Evolutionary conservation across 2,888 invertebrate species (phyloP).

Genomic region (Pyrochroa serraticornis): DNA sequence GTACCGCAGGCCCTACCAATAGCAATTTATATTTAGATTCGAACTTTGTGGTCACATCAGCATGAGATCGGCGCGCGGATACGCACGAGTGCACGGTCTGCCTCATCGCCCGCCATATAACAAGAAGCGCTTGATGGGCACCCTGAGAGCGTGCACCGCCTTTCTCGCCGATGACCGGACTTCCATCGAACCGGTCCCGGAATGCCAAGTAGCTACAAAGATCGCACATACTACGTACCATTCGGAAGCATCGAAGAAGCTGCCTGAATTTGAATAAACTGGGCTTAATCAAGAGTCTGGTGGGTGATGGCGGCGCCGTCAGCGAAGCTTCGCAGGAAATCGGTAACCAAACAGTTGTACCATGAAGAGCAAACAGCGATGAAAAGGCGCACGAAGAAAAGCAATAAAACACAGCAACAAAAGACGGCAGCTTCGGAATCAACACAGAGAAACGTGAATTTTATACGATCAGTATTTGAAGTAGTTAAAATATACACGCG

Average conservation of each 20-base stretch:
- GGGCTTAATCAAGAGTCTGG: not conserved
- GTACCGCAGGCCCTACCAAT: conserved; percentile 37
- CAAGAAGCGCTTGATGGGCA: conserved; percentile 50
- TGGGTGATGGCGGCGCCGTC: conserved; percentile 7
- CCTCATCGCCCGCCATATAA: conserved; percentile 48
- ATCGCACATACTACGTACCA: conserved; percentile 6
- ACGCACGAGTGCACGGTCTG: conserved; percentile 44
- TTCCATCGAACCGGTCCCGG: conserved; percentile 32
- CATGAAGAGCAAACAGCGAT: conserved; percentile 21
- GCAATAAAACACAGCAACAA: conserved; percentile 28
- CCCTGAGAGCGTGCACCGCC: conserved; percentile 32
- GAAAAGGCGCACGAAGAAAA: conserved; percentile 26
- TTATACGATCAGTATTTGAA: conserved; percentile 21
- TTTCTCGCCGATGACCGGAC: conserved; percentile 44
- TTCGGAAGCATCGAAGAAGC: no score
- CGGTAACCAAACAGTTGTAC: conserved; percentile 29
- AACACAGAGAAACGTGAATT: conserved; percentile 26
- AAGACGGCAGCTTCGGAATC: conserved; percentile 13
- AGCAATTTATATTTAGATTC: conserved; percentile 50
- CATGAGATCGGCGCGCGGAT: conserved; percentile 32
- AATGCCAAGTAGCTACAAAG: conserved; percentile 40
- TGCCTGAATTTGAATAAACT: not conserved
- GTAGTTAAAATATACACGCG: conserved; percentile 12
- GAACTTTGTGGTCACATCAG: conserved; percentile 34
- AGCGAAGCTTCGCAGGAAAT: not conserved